Evolutionary conservation across 1,140 invertebrate genomes (phyloP), one percentile per base, ranked within the genome.

Genomic region (Papilio helenus): DNA sequence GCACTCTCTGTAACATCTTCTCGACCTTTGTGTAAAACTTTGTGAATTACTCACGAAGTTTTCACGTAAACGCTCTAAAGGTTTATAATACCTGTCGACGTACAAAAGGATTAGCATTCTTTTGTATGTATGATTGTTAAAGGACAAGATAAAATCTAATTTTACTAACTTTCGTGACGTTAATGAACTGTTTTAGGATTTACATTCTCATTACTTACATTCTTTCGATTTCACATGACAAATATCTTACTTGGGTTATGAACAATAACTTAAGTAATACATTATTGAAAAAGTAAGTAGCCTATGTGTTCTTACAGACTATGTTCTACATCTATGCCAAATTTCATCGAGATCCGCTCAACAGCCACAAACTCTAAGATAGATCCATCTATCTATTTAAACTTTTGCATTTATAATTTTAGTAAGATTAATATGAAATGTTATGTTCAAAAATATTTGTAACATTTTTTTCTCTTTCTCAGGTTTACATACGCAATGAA

Each of bases 401-500:
- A 34, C 34, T 34, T 34, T 34, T 5, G 34, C 34, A 34, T 34
- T 34, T 34, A 34, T 34, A 5, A 34, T 34, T 4, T 34, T 2
- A 34, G 34, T 34, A 4, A 34, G 1, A 34, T 34, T 34, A 34
- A 3, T 3, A 34, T 4, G 34, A 34, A 34, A 4, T 3, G 34
- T 34, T 0, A 34, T 34, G 3, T 61, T 71, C 0, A 7, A 39
- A 5, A 12, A 71, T 18, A 39, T 34, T 29, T 39, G 10, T 49
- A 14, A 49, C 46, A 55, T 72, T 44, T 34, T 42, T 72, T 72
- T 42, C 16, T 55, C 74, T 81, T 79, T 72, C 23, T 39, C 74
- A 94, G 92, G 92, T 94, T 7, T 94, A 94, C 84, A 82, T 88
- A 74, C 88, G 87, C 84, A 84, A 80, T 14, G 82, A 80, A 39